Base-by-base conservation (phyloP, 1,140 invertebrate genomes). In the Bombyx mori region DNA sequence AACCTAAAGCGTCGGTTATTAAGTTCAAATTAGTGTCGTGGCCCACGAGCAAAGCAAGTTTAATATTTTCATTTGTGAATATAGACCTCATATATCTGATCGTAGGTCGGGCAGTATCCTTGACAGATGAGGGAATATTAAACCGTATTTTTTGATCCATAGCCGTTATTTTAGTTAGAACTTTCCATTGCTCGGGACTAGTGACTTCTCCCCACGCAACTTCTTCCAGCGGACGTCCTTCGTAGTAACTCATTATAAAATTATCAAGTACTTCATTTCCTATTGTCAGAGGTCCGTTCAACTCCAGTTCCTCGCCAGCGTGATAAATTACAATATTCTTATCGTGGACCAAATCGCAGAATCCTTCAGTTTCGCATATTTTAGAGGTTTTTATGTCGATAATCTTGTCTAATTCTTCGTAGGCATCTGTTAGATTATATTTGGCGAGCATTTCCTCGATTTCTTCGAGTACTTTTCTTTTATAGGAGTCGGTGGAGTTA, bases 191-290 rank as follows among this genome's bases (percentile, higher is more conserved):
- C 5, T 71, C 42, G 8, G 58, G 12, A 6, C 60, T 61, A 43
- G 53, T 62, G 8, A 86, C 67, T 60, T 75, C 62, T 8, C 77
- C 78, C 79, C 81, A 82, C 6, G 75, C 82, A 9, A 84, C 71
- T 4, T 76, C 60, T 57, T 75, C 63, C 44, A 68, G 42, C 0
- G 68, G 61, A 49, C 63, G 65, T 1, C 79, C 81, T 61, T 82
- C 75, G 44, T 83, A 86, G 49, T 73, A 82, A 44, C 75, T 71
- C 83, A 86, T 86, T n/a, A 79, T 49, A 61, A 83, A 86, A 0
- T 70, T 59, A 57, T 86, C 83, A 7, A 83, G 65, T 42, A 77
- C 63, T 0, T 62, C 52, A 60, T 84, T 86, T 4, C 68, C 68
- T 8, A 77, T 62, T 8, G 56, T 60, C 8, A 86, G 61, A 7